Evolutionary conservation across 2,888 invertebrate genomes (phyloP).

Genomic region (Trissolcus japonicus): DNA sequence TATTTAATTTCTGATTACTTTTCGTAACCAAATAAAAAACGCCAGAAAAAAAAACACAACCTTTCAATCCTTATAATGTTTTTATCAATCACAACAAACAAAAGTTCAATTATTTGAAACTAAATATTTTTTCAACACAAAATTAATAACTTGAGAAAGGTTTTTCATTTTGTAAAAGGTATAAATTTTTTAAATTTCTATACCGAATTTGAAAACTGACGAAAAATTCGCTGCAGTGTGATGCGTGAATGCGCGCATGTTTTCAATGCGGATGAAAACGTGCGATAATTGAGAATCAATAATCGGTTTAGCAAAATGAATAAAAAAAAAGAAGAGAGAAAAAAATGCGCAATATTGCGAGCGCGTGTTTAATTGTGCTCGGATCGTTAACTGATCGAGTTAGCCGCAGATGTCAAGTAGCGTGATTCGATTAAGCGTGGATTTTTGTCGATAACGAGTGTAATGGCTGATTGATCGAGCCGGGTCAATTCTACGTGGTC

Average conservation of each 20-base stretch:
- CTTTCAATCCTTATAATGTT: neutral
- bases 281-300: conserved; percentile 35
- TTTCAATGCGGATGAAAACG: conserved; percentile 17
- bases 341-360: conserved; percentile 23
- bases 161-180: too few relatives aligned
- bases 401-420: conserved; percentile 64
- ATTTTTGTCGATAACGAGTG: conserved; percentile 70
- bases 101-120: too few relatives aligned
- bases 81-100: too few relatives aligned
- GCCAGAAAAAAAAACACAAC: too few relatives aligned
- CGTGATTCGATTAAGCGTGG: conserved; percentile 71
- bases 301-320: conserved; percentile 17
- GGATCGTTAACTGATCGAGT: conserved; percentile 44
- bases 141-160: too few relatives aligned
- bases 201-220: too few relatives aligned
- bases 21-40: neutral
- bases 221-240: neutral
- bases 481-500: conserved; percentile 48
- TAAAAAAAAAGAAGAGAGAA: conserved; percentile 40
- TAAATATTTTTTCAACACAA: too few relatives aligned
- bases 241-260: neutral
- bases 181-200: too few relatives aligned
- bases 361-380: conserved; percentile 28
- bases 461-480: conserved; percentile 59
- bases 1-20: too few relatives aligned